Conservation (phyloP, 2,797 vertebrate genomes). For the Rachycentron canadum region DNA sequence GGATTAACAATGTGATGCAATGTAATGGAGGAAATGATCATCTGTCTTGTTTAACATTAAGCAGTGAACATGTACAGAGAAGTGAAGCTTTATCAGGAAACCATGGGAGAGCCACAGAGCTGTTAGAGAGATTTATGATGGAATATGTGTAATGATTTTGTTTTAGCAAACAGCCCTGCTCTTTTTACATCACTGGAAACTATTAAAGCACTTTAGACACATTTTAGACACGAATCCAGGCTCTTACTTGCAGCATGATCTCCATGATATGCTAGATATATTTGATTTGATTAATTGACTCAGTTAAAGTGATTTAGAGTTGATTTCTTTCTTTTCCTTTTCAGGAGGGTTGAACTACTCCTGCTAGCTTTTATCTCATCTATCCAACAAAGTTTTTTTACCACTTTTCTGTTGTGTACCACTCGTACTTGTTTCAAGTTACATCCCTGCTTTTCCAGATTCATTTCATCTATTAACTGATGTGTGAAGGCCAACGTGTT, state of each 20-base stretch:
- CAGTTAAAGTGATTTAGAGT: not conserved
- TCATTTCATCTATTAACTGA: too few relatives aligned
- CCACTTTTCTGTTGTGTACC: too few relatives aligned
- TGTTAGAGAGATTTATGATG: not conserved
- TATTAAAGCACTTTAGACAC: too few relatives aligned
- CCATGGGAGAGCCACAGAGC: not conserved
- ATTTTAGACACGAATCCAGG: not conserved
- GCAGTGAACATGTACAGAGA: constrained; percentile 11
- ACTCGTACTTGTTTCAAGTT: too few relatives aligned
- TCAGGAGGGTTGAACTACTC: too few relatives aligned
- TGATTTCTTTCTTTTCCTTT: not conserved
- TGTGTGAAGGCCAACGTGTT: too few relatives aligned
- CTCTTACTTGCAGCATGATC: not conserved
- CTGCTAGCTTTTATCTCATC: too few relatives aligned
- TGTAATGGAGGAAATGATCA: constrained; percentile 30
- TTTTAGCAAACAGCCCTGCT: constrained; percentile 7
- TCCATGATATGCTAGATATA: not conserved
- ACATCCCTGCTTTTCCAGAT: too few relatives aligned
- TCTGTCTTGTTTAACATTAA: constrained; percentile 34
- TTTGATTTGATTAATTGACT: not conserved
- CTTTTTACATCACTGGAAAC: not conserved
- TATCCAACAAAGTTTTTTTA: too few relatives aligned
- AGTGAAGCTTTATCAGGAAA: constrained; percentile 17
- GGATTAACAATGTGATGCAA: constrained; percentile 10
- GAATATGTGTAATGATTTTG: constrained; percentile 7